phyloP scores from a whole-genome alignment of 2,888 invertebrate species.

The Habroteleia sp. region DNA sequence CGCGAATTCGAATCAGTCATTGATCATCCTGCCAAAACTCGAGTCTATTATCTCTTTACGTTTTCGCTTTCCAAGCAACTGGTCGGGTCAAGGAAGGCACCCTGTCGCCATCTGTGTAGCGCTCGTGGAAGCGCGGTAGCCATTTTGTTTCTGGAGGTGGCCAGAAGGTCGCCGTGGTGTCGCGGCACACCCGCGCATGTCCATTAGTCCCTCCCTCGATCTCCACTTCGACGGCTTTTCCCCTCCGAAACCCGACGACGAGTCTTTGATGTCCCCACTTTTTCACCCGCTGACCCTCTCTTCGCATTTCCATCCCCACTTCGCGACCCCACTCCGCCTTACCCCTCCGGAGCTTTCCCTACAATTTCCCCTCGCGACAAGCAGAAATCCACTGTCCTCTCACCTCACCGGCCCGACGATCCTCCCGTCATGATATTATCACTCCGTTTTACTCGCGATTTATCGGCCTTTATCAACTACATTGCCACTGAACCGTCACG shows the following conservation, averaged over 20 bases:
- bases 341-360: constrained; percentile 33
- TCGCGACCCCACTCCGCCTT: constrained; percentile 37
- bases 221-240: constrained; percentile 70
- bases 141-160: constrained; percentile 84
- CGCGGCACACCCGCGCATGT: constrained; percentile 82
- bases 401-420: constrained; percentile 64
- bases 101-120: constrained; percentile 80
- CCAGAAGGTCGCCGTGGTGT: constrained; percentile 82
- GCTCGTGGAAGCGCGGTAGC: constrained; percentile 80
- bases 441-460: constrained; percentile 78
- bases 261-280: constrained; percentile 56
- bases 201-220: constrained; percentile 81
- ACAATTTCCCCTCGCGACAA: constrained; percentile 50
- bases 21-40: constrained; percentile 24
- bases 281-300: constrained; percentile 63
- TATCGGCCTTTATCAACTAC: constrained; percentile 79
- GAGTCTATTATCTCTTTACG: constrained; percentile 11
- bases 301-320: constrained; percentile 37
- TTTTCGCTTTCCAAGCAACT: constrained; percentile 35
- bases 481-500: constrained; percentile 71
- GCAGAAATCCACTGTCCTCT: constrained; percentile 62
- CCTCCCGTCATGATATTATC: constrained; percentile 76
- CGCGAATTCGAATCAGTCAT: constrained; percentile 22
- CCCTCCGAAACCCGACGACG: constrained; percentile 65
- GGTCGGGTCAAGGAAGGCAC: constrained; percentile 36